phyloP scores from a whole-genome alignment of 2,113 vertebrate genomes.

The Oceanites oceanicus region DNA sequence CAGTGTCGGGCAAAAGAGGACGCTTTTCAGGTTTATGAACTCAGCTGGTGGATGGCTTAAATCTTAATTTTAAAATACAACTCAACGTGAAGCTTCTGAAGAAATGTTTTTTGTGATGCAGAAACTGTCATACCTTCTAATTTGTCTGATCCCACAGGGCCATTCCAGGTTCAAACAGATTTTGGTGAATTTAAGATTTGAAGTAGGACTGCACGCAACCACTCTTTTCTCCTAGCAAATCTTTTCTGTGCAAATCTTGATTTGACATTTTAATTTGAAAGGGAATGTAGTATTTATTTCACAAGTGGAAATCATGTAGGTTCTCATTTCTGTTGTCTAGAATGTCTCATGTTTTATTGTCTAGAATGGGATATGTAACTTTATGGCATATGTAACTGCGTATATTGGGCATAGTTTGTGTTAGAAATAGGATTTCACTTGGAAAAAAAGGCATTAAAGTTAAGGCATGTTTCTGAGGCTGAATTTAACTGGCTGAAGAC shows the following conservation, averaged over 20 bases:
- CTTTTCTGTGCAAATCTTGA: background rate
- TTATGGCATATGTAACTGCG: background rate
- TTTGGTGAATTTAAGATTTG: background rate
- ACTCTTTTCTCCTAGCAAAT: background rate
- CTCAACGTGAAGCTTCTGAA: background rate
- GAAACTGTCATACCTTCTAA: background rate
- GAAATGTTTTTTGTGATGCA: background rate
- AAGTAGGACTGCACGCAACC: no score
- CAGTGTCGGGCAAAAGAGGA: background rate
- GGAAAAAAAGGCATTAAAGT: background rate
- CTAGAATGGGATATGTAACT: background rate
- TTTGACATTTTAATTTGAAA: background rate
- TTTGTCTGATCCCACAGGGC: background rate
- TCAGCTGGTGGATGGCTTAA: background rate
- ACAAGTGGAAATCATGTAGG: background rate
- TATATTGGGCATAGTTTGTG: background rate
- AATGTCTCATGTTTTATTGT: background rate
- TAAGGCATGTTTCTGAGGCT: background rate
- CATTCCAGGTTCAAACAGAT: background rate
- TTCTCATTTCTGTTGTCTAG: background rate
- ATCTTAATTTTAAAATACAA: background rate
- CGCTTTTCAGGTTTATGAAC: background rate
- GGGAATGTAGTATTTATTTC: background rate
- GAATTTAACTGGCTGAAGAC: background rate
- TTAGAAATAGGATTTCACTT: background rate